Evolutionary conservation across 2,113 vertebrate species (phyloP), one percentile per base, ranked within the genome.

Genomic region (Neomonachus schauinslandi): DNA sequence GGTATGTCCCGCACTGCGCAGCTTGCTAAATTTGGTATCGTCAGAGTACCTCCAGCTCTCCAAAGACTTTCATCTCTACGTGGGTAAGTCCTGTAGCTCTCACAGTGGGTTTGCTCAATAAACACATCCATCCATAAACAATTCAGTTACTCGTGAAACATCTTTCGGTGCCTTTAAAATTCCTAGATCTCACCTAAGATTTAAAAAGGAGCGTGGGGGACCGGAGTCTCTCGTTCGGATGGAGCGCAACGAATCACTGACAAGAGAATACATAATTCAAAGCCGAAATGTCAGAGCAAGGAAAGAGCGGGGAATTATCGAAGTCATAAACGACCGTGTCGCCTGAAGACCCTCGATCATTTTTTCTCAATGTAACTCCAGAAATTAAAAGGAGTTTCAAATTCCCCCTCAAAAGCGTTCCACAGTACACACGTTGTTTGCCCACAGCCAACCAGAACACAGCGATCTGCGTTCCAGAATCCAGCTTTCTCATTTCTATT

Each of bases 31-130:
- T 84, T 76, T 80, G 63, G 51, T 88, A 74, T 79, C 39, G 76
- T 22, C 31, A 57, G 65, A 84, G 53, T 67, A 91, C 53, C 92
- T 91, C 92, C 53, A 61, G 39, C 18, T 89, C 71, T n/a, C 18
- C 24, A 61, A 92, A 72, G 71, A 46, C 67, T 53, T 93, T 90
- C 36, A 28, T 76, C 72, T 96, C 57, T 69, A 26, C 21, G 36
- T 19, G 80, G 31, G 28, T 67, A 89, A 91, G 59, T n/a, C 28
- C 61, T 85, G 85, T 55, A 82, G 71, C 42, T 89, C 39, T 53
- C 19, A 67, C 92, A 87, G 36, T 82, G n/a, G 31, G 42, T 84
- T 87, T 92, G 51, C 72, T 91, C 51, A 90, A 89, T 63, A 94
- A 95, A 72, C 51, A 81, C 69, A 69, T 72, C 53, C 57, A 61